phyloP scores from a whole-genome alignment of 1,140 invertebrate genomes.

The Galendromus occidentalis region DNA sequence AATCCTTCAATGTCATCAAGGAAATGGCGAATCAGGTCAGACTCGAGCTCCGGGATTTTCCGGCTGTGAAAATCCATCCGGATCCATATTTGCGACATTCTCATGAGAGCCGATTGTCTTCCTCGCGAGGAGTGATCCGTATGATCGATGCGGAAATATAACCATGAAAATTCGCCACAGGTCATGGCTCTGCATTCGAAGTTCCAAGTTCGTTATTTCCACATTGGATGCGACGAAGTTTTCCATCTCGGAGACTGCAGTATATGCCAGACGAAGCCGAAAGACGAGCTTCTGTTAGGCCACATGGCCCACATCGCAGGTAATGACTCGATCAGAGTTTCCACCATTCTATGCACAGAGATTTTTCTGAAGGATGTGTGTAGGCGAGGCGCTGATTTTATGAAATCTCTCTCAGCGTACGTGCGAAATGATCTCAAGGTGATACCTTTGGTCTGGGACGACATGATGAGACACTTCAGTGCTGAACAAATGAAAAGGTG shows the following conservation, averaged over 20 bases:
- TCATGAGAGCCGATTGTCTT: no score
- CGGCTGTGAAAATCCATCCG: no score
- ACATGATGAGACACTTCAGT: constrained; percentile 58
- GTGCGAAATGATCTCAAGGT: background rate
- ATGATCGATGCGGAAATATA: no score
- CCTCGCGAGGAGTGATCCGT: no score
- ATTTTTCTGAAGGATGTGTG: background rate
- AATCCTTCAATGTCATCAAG: constrained; percentile 45
- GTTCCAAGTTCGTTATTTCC: constrained; percentile 27
- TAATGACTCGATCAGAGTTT: no score
- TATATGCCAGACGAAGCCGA: constrained; percentile 38
- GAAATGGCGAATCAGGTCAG: constrained; percentile 55
- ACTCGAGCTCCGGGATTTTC: no score
- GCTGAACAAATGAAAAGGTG: constrained; percentile 31
- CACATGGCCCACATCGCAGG: constrained; percentile 38
- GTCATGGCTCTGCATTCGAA: constrained; percentile 36
- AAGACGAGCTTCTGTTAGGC: constrained; percentile 42
- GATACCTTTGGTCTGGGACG: constrained; percentile 56
- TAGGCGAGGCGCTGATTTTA: background rate
- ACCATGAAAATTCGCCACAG: constrained; percentile 30
- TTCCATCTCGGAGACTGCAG: constrained; percentile 55
- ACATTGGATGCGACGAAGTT: constrained; percentile 43
- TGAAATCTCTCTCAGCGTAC: background rate
- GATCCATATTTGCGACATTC: no score
- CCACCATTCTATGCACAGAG: background rate